Conservation (phyloP, 2,888 invertebrate species). For the Drosophila monieri region DNA sequence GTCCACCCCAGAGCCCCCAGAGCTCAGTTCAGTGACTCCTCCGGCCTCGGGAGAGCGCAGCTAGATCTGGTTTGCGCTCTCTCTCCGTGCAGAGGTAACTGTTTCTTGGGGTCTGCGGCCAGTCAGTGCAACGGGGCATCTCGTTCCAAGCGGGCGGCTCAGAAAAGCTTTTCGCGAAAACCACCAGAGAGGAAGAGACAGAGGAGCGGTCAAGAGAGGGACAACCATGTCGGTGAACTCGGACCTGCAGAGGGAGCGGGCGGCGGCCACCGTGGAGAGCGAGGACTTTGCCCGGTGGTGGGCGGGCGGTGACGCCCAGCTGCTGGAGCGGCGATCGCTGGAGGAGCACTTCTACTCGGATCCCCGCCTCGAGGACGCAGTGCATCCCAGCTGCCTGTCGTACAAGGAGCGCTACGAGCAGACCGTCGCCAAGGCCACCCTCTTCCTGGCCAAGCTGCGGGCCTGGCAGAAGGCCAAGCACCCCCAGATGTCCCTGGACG, state of each 20-base stretch:
- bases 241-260: slow-evolving; percentile 71
- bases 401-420: slow-evolving; percentile 78
- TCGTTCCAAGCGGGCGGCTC: background rate
- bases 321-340: slow-evolving; percentile 65
- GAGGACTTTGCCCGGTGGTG: slow-evolving; percentile 80
- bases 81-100: background rate
- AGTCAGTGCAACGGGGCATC: slow-evolving; percentile 12
- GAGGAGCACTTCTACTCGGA: slow-evolving; percentile 71
- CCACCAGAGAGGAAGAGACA: background rate
- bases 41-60: background rate
- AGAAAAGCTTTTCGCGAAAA: background rate
- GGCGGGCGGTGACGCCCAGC: slow-evolving; percentile 65
- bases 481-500: slow-evolving; percentile 13
- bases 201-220: background rate
- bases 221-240: slow-evolving; percentile 30
- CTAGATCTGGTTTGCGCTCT: background rate
- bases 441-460: slow-evolving; percentile 88
- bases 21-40: slow-evolving; percentile 20
- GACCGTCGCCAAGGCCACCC: slow-evolving; percentile 59
- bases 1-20: slow-evolving; percentile 5
- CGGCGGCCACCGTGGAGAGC: slow-evolving; percentile 59
- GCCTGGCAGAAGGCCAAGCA: slow-evolving; percentile 85
- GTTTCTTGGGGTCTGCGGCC: background rate
- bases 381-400: slow-evolving; percentile 68
- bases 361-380: slow-evolving; percentile 66